phyloP scores from a whole-genome alignment of 37 sponge, comb jelly and placozoan genomes.

The Hexactinellida sp. region DNA sequence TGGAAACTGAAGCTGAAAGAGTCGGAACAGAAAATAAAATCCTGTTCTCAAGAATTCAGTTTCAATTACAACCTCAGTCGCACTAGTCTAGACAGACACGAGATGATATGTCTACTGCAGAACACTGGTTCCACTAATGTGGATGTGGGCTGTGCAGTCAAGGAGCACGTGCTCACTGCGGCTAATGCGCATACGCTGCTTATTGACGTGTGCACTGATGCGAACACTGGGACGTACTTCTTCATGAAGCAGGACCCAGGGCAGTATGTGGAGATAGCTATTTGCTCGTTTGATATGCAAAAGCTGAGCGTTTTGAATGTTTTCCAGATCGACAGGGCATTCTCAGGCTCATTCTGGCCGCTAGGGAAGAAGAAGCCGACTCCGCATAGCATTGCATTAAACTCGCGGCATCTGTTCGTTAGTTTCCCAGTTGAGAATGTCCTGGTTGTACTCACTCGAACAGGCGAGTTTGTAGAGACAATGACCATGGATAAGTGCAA shows the following conservation, averaged over 20 bases:
- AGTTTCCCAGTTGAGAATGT: background rate
- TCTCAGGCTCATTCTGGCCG: constrained; percentile 1
- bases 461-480: background rate
- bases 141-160: background rate
- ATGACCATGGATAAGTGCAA: constrained; percentile 1
- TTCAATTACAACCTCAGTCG: background rate
- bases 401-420: constrained; percentile 11
- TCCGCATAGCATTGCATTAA: background rate
- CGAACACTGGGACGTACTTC: background rate
- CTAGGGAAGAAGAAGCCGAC: background rate
- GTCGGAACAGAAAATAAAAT: background rate
- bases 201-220: background rate
- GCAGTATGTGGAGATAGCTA: background rate
- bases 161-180: background rate
- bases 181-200: background rate
- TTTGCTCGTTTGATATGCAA: background rate
- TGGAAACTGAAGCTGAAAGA: background rate
- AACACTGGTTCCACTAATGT: background rate
- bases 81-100: background rate
- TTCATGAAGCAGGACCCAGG: background rate
- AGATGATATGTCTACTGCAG: background rate
- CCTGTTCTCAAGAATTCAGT: background rate
- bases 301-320: background rate
- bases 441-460: background rate
- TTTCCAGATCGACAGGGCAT: background rate